Percentiles rank a stretch among this genome's conserved stretches.
Evolutionary conservation across 2,113 vertebrate genomes (phyloP).

Genomic region (Chaetura pelagica): DNA sequence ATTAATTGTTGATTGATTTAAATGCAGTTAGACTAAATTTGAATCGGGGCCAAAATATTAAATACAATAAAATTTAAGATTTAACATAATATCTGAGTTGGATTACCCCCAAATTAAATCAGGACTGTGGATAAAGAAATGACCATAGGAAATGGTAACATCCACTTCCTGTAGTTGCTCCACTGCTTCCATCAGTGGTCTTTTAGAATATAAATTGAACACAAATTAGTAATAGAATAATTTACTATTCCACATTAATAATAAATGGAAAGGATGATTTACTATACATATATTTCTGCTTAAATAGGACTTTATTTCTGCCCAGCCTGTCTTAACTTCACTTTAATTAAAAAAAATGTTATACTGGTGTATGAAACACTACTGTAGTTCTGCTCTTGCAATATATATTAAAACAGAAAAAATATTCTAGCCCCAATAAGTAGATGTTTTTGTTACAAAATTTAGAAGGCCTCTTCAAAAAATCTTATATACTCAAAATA

Average conservation of each 20-base stretch:
- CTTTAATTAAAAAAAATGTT: conserved; percentile 41
- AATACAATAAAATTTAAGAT: background rate
- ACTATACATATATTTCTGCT: conserved; percentile 24
- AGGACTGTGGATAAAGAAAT: background rate
- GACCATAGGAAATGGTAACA: conserved; percentile 6
- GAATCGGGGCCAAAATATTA: background rate
- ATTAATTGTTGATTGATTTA: background rate
- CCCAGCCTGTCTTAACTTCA: background rate
- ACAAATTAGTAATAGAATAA: conserved; percentile 54
- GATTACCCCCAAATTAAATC: background rate
- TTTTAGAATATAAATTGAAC: conserved; percentile 48
- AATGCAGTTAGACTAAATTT: background rate
- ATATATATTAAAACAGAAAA: background rate
- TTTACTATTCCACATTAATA: conserved; percentile 58
- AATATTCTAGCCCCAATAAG: background rate
- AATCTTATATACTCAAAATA: background rate
- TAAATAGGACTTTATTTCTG: conserved; percentile 10
- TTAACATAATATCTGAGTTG: background rate
- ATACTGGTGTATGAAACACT: background rate
- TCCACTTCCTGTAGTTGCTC: conserved; percentile 34
- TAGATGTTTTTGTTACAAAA: background rate
- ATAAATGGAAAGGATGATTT: conserved; percentile 53
- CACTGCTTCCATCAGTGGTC: background rate
- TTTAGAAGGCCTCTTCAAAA: background rate
- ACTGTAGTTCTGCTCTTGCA: background rate